Evolutionary conservation across 1,140 invertebrate genomes (phyloP), one percentile per base, ranked within the genome.

Genomic region (Lasaia peninsularis): DNA sequence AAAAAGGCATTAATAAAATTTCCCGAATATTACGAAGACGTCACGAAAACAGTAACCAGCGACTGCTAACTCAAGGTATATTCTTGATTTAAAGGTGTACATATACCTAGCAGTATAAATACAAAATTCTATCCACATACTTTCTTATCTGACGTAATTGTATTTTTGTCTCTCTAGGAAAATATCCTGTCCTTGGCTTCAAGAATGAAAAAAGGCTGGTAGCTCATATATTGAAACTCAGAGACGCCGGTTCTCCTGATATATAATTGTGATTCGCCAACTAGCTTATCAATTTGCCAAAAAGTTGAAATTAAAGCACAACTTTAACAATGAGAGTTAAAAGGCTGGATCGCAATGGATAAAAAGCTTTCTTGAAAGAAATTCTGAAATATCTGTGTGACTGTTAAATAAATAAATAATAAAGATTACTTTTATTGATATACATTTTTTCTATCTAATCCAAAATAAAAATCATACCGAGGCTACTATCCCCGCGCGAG

Each of bases 271-370:
- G 37, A 55, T 71, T 40, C 65, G 59, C 14, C 56, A 53, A 54
- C 69, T 80, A 66, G 67, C 70, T n/a, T 72, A 66, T 61, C 35
- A 65, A 37, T 81, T 75, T 64, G 74, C 80, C 31, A 72, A 77
- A 67, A 68, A 78, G 18, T 37, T 77, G 24, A 61, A 62, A 32
- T 60, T 80, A 8, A 59, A 71, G 9, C 65, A 80, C 33, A 70
- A 62, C n/a, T 82, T 86, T 69, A 64, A 78, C 20, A 67, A 73
- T 37, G 66, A 69, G 63, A 78, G 8, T 28, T 21, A 70, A 61
- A 74, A 53, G 51, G 77, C 78, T 63, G 76, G 75, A 51, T 65
- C 59, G 33, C 58, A 65, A 49, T 85, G 78, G 75, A 33, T 81
- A 2, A 50, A 61, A 64, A 67, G 48, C 21, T 86, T 84, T 63